These are phyloP conservation scores for Psilopsiagon aymara DNA, from an alignment of 2,113 vertebrate genomes.

Conservation along the genomic window DNA sequence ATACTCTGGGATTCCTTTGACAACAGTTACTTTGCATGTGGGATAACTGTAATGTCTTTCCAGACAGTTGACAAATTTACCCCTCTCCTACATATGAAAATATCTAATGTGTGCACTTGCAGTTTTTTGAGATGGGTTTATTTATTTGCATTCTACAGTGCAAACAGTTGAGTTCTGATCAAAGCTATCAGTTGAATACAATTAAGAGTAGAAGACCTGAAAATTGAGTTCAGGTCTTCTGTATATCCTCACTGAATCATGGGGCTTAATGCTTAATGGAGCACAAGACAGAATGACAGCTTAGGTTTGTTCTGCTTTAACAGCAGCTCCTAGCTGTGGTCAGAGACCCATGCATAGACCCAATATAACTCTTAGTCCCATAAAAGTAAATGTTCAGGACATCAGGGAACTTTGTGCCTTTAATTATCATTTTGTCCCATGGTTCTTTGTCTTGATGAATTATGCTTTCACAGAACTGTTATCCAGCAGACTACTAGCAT, in stretches of 20 bases:
- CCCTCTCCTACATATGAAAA: neutral
- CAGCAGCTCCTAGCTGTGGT: neutral
- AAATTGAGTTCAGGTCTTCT: neutral
- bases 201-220: neutral
- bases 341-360: neutral
- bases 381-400: neutral
- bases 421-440: neutral
- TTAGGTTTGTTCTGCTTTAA: neutral
- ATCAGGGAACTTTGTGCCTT: neutral
- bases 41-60: neutral
- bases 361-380: neutral
- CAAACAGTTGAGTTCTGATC: neutral
- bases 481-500: neutral
- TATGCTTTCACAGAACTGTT: neutral
- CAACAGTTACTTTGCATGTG: neutral
- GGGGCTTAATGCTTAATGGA: neutral
- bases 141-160: neutral
- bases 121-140: neutral
- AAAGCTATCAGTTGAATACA: neutral
- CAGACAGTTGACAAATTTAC: neutral
- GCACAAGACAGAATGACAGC: neutral
- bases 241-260: neutral
- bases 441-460: conserved; percentile 3
- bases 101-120: neutral
- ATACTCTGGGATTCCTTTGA: neutral